Evolutionary conservation across 2,797 vertebrate species (phyloP).

Genomic region (Pseudotriccus pelzelni): DNA sequence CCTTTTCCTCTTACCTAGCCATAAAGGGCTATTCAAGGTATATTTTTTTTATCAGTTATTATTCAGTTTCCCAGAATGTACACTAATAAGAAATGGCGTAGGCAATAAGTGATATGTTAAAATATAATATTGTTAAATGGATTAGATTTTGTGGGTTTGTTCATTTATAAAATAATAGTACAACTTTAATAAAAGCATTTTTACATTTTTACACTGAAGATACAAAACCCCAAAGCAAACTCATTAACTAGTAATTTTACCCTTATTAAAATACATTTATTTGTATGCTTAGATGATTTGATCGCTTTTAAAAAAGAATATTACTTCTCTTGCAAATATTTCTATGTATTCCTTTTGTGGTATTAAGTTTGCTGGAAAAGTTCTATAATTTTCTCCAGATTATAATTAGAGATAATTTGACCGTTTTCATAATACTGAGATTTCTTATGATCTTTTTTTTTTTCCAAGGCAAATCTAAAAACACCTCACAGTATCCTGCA

Average conservation of each 20-base stretch:
- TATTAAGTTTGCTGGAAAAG: slow-evolving; percentile 73
- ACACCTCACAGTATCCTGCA: slow-evolving; percentile 57
- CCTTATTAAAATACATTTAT: slow-evolving; percentile 87
- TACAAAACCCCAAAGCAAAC: slow-evolving; percentile 85
- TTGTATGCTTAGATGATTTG: slow-evolving; percentile 84
- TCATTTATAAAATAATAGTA: slow-evolving; percentile 82
- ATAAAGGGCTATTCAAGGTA: slow-evolving; percentile 55
- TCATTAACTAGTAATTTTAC: slow-evolving; percentile 85
- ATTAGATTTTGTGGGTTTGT: slow-evolving; percentile 76
- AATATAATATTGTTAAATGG: slow-evolving; percentile 76
- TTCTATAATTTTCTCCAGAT: slow-evolving; percentile 77
- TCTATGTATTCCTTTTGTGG: slow-evolving; percentile 67
- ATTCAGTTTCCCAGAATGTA: slow-evolving; percentile 64
- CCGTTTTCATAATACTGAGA: slow-evolving; percentile 74
- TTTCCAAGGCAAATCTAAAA: slow-evolving; percentile 60
- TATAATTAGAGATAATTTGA: slow-evolving; percentile 82
- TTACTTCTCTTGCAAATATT: slow-evolving; percentile 79
- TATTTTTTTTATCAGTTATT: slow-evolving; percentile 54
- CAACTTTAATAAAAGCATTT: slow-evolving; percentile 83
- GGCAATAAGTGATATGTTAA: slow-evolving; percentile 74
- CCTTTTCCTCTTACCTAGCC: slow-evolving; percentile 46
- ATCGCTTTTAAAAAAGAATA: slow-evolving; percentile 76
- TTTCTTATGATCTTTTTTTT: slow-evolving; percentile 62
- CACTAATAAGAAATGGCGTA: slow-evolving; percentile 65
- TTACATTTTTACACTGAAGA: slow-evolving; percentile 79